A percentile compares a stretch with the other conserved stretches of the same genome.
These are phyloP conservation scores for Itoplectis maculator DNA, from an alignment of 2,888 invertebrate genomes.

Conservation along the genomic window DNA sequence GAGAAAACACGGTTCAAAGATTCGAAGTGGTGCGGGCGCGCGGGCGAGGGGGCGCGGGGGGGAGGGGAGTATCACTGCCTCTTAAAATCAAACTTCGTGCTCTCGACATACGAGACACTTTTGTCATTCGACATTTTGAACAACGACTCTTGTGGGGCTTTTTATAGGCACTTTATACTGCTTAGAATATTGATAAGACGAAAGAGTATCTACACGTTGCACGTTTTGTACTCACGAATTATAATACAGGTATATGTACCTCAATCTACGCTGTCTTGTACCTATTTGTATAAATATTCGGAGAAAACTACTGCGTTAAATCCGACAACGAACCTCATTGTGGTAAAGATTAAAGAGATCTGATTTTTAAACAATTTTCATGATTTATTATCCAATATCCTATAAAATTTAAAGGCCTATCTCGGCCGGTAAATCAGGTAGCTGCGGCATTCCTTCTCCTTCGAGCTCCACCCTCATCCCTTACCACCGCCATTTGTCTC, in stretches of 20 bases:
- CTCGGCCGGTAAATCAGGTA: too few species aligned
- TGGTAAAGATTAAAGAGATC: constrained; percentile 4
- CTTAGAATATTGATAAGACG: neutral
- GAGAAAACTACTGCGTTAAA: neutral
- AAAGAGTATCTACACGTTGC: neutral
- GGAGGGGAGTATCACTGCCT: too few species aligned
- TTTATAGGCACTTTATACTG: neutral
- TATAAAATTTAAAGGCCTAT: too few species aligned
- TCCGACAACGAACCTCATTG: neutral
- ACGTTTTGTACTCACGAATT: neutral
- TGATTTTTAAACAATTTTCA: neutral
- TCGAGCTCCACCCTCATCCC: too few species aligned
- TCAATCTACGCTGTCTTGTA: neutral
- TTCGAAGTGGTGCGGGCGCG: too few species aligned
- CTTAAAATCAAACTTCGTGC: neutral
- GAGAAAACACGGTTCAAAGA: too few species aligned
- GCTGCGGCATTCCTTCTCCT: too few species aligned
- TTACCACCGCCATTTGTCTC: too few species aligned
- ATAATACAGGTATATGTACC: constrained; percentile 7
- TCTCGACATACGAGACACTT: neutral
- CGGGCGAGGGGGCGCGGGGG: too few species aligned
- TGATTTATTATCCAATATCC: neutral
- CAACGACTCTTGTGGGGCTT: neutral
- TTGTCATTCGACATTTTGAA: neutral
- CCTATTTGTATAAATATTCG: neutral